Evolutionary conservation across 64 coral and sea anemone species (phyloP).

Genomic region (Hydrozoanthus tunicans): DNA sequence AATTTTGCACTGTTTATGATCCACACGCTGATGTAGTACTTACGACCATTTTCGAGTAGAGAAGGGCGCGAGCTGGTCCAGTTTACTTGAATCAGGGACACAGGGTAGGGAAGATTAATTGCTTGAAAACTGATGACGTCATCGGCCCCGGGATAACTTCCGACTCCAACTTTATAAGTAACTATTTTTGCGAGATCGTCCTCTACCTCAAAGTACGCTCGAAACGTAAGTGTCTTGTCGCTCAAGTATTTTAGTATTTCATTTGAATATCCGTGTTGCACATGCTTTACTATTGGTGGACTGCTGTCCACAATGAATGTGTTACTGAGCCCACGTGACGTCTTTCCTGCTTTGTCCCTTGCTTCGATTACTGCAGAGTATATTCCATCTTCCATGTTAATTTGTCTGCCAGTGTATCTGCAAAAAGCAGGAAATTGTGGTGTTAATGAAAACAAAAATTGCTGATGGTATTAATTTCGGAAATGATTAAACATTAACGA

Average conservation of each 20-base stretch:
- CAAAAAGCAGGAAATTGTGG: neutral
- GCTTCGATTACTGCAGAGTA: slow-evolving; percentile 89
- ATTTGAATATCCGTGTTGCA: slow-evolving; percentile 83
- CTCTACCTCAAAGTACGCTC: slow-evolving; percentile 82
- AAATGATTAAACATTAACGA: no score
- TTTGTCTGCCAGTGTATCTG: slow-evolving; percentile 68
- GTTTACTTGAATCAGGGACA: slow-evolving; percentile 57
- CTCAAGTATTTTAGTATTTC: slow-evolving; percentile 36
- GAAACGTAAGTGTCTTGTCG: slow-evolving; percentile 32
- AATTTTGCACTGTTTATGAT: slow-evolving; percentile 77
- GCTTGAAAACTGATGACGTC: slow-evolving; percentile 74
- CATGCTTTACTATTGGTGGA: slow-evolving; percentile 58
- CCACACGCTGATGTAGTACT: slow-evolving; percentile 85
- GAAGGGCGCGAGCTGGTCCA: slow-evolving; percentile 67
- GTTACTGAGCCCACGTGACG: slow-evolving; percentile 62
- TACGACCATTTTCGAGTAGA: slow-evolving; percentile 65
- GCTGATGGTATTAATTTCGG: no score
- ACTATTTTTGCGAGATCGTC: slow-evolving; percentile 81
- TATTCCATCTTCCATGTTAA: slow-evolving; percentile 78
- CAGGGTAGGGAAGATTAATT: slow-evolving; percentile 18
- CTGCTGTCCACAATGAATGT: slow-evolving; percentile 97
- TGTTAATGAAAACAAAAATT: no score
- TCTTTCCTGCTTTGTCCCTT: slow-evolving; percentile 81
- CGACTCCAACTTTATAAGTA: slow-evolving; percentile 78
- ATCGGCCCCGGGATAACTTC: slow-evolving; percentile 89